These are phyloP conservation scores for Cancer borealis DNA, from an alignment of 2,888 invertebrate genomes.

Conservation along the genomic window DNA sequence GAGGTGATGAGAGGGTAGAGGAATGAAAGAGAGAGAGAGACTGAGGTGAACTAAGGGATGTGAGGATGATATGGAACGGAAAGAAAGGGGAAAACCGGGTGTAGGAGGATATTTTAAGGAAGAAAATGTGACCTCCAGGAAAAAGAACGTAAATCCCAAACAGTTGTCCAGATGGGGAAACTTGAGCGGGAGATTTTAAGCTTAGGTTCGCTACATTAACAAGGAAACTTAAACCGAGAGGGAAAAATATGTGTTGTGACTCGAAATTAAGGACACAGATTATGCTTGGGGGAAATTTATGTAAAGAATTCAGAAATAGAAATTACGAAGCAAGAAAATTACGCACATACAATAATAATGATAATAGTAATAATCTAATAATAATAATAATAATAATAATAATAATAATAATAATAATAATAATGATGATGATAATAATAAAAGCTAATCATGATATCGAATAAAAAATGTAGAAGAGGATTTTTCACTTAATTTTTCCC, in stretches of 20 bases:
- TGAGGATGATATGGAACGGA: not conserved
- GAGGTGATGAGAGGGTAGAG: not conserved
- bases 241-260: not conserved
- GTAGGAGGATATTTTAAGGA: not conserved
- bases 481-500: too few relatives aligned
- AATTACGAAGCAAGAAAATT: too few relatives aligned
- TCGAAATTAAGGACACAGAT: not conserved
- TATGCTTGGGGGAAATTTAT: too few relatives aligned
- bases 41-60: not conserved
- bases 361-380: too few relatives aligned
- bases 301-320: too few relatives aligned
- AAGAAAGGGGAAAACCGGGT: too few relatives aligned
- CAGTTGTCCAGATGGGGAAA: not conserved
- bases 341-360: too few relatives aligned
- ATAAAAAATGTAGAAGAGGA: too few relatives aligned
- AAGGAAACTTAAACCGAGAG: not conserved
- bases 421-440: too few relatives aligned
- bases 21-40: not conserved
- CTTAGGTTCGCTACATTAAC: not conserved
- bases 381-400: too few relatives aligned
- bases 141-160: not conserved
- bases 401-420: too few relatives aligned
- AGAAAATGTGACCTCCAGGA: not conserved
- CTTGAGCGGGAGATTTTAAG: not conserved
- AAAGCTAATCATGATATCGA: too few relatives aligned